Evolutionary conservation across 2,113 vertebrate species (phyloP).

Genomic region (Saccopteryx bilineata): DNA sequence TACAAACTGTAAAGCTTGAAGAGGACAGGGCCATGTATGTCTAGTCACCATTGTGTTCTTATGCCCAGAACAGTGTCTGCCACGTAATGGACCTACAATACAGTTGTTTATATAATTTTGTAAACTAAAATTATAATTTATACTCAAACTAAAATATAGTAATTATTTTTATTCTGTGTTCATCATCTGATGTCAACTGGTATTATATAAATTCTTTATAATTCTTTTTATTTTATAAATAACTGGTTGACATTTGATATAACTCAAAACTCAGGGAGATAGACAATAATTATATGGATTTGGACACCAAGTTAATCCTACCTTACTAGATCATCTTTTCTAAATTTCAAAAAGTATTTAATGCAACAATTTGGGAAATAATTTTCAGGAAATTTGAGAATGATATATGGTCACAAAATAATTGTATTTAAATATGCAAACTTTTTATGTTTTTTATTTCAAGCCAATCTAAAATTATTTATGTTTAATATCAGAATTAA

Average conservation of each 20-base stretch:
- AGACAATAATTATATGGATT: constrained; percentile 18
- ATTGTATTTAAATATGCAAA: not conserved
- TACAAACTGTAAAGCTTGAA: not conserved
- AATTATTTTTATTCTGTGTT: constrained; percentile 56
- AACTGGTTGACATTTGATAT: not conserved
- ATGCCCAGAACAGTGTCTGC: not conserved
- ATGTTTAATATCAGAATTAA: not conserved
- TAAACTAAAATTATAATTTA: constrained; percentile 59
- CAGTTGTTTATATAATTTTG: constrained; percentile 45
- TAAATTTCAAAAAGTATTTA: constrained; percentile 12
- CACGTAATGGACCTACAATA: not conserved
- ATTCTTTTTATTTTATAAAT: not conserved
- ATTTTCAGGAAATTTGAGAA: constrained; percentile 9
- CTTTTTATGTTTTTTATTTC: not conserved
- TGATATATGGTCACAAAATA: not conserved
- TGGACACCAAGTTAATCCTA: not conserved
- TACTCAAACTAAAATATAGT: not conserved
- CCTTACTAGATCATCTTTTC: not conserved
- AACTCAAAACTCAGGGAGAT: not conserved
- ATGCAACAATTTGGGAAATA: not conserved
- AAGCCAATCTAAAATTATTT: not conserved
- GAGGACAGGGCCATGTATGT: not conserved
- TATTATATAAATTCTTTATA: not conserved
- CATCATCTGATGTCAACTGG: not conserved
- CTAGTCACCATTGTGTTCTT: not conserved